These are phyloP conservation scores for Mola mola DNA, from an alignment of 2,113 vertebrate genomes.

Conservation along the genomic window DNA sequence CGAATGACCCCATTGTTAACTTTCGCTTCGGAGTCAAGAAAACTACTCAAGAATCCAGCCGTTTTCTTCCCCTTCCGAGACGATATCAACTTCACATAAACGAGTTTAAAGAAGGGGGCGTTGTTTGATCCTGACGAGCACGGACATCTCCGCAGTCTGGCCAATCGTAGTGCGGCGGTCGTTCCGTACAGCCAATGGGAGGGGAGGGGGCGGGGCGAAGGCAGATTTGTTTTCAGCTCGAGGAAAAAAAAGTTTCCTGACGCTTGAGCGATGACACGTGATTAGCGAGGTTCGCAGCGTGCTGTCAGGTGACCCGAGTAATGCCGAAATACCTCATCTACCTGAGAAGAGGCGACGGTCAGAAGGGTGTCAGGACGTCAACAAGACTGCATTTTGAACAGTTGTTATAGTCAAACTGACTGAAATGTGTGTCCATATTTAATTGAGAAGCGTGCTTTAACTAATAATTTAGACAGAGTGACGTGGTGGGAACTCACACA, in stretches of 20 bases:
- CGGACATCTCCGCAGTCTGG: not conserved
- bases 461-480: too few species aligned
- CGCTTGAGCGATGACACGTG: constrained; percentile 82
- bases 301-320: constrained; percentile 78
- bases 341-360: not conserved
- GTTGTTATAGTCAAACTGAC: too few species aligned
- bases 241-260: constrained; percentile 76
- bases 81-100: constrained; percentile 69
- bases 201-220: constrained; percentile 37
- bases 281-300: constrained; percentile 29
- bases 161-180: constrained; percentile 48
- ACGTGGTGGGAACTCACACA: too few species aligned
- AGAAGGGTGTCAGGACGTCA: too few species aligned
- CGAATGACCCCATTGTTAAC: not conserved
- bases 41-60: not conserved
- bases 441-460: too few species aligned
- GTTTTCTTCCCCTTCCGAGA: constrained; percentile 22
- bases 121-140: constrained; percentile 25
- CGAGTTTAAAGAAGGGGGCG: constrained; percentile 65
- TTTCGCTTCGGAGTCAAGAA: not conserved
- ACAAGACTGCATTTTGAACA: too few species aligned
- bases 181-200: constrained; percentile 46
- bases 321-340: constrained; percentile 47
- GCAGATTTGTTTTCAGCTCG: constrained; percentile 42
- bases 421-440: too few species aligned